Base-by-base conservation (phyloP, 2,888 invertebrate genomes). In the Atethmia centrago region DNA sequence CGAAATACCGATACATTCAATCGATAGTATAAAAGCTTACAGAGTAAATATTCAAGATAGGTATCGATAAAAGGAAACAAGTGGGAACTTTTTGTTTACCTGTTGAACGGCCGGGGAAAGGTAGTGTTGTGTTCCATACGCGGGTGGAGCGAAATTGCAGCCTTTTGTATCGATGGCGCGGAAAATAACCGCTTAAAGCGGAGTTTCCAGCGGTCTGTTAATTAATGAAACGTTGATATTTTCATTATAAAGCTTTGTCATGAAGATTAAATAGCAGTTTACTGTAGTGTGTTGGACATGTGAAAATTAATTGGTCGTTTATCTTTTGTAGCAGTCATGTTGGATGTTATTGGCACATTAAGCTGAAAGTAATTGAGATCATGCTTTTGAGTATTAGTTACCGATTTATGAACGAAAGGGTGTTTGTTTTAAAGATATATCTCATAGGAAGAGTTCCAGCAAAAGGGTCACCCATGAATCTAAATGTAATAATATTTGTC, bases 51-150 rank as follows among this genome's bases (percentile, higher is more conserved):
- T 67, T 59, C 62, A 56, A 68, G 71, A 79, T 80, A 70, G 69
- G 77, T 75, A 83, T 79, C 74, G 80, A 76, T 64, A 73, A 79
- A 80, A 80, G 82, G 79, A 66, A 73, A 82, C 71, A 72, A 75
- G 72, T 71, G 67, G 67, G 64, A 82, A 77, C 79, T 85, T 85
- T 88, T 85, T 86, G 82, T 89, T 88, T 87, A 89, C 88, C 88
- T 89, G 89, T 89, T 89, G 89, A 88, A 79, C 80, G 74, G 68
- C 69, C 79, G 66, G 76, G 47, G 74, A 73, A 47, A 79, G 71
- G 72, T 71, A 73, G 82, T 74, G 77, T 72, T 77, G 73, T 66
- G 65, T 62, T 69, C 42, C 65, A 76, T 76, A 63, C 70, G 73
- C 25, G 70, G 59, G 68, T 66, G 31, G 72, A 82, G 75, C 71